phyloP scores from a whole-genome alignment of 1,140 invertebrate genomes.

The Zophobas atratus region DNA sequence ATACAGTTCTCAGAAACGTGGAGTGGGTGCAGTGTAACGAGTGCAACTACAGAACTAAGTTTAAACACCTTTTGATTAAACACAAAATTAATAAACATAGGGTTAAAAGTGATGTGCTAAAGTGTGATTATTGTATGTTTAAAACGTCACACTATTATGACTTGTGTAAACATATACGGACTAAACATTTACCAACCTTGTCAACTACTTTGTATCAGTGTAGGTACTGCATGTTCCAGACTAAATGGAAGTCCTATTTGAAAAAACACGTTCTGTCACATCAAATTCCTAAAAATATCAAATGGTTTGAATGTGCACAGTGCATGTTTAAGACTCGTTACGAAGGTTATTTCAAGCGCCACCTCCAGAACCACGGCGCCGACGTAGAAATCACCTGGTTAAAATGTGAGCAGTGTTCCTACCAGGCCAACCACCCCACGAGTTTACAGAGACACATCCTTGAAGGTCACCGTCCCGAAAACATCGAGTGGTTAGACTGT shows the following conservation, averaged over 20 bases:
- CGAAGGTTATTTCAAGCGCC: slow-evolving; percentile 3
- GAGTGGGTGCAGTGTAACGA: background rate
- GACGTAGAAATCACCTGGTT: slow-evolving; percentile 1
- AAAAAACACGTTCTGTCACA: slow-evolving; percentile 2
- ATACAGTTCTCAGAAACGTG: background rate
- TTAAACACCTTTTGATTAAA: background rate
- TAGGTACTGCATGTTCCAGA: background rate
- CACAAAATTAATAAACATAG: background rate
- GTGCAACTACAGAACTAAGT: slow-evolving; percentile 3
- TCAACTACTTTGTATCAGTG: background rate
- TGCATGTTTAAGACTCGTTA: background rate
- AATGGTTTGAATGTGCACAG: slow-evolving; percentile 11
- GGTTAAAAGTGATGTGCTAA: background rate
- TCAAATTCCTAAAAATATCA: slow-evolving; percentile 1
- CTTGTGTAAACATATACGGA: background rate
- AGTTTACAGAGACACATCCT: background rate
- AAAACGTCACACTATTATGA: background rate
- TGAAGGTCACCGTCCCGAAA: background rate
- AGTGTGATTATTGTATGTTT: slow-evolving; percentile 2
- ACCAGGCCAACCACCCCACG: background rate
- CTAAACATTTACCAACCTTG: background rate
- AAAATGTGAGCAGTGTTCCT: slow-evolving; percentile 4
- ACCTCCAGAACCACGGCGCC: slow-evolving; percentile 1
- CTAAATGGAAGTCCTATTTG: slow-evolving; percentile 6
- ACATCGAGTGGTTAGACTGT: slow-evolving; percentile 7